phyloP scores from a whole-genome alignment of 92 coral and sea anemone species.

The Paramuricea clavata region DNA sequence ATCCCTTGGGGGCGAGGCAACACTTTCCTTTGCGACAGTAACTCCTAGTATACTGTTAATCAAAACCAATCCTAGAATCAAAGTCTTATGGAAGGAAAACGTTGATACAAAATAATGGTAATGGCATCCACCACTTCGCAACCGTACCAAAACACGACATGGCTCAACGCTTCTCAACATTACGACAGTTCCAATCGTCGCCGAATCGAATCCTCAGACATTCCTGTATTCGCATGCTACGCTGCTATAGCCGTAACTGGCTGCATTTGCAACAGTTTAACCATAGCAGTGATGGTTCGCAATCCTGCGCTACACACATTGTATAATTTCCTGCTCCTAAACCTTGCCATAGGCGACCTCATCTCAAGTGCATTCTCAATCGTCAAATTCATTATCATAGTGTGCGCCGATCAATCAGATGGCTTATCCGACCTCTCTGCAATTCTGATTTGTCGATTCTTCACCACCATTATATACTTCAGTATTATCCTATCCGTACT shows the following conservation, averaged over 20 bases:
- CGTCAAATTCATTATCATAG: neutral
- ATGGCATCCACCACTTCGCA: neutral
- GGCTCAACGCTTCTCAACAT: neutral
- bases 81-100: too few relatives aligned
- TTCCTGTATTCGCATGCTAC: neutral
- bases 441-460: neutral
- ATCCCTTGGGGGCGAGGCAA: too few relatives aligned
- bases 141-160: neutral
- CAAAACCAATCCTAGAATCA: too few relatives aligned
- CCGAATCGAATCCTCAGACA: neutral
- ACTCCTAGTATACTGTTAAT: too few relatives aligned
- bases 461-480: neutral
- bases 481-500: neutral
- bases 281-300: neutral
- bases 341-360: neutral
- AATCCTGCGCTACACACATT: neutral
- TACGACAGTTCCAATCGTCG: neutral
- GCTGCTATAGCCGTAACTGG: neutral
- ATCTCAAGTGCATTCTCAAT: neutral
- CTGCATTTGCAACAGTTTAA: neutral
- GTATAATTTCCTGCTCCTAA: constrained; percentile 7
- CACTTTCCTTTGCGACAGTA: too few relatives aligned
- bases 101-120: too few relatives aligned
- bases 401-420: neutral
- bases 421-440: neutral